Conservation (phyloP, 2,888 invertebrate species). For the Prostheceraeus crozeri region DNA sequence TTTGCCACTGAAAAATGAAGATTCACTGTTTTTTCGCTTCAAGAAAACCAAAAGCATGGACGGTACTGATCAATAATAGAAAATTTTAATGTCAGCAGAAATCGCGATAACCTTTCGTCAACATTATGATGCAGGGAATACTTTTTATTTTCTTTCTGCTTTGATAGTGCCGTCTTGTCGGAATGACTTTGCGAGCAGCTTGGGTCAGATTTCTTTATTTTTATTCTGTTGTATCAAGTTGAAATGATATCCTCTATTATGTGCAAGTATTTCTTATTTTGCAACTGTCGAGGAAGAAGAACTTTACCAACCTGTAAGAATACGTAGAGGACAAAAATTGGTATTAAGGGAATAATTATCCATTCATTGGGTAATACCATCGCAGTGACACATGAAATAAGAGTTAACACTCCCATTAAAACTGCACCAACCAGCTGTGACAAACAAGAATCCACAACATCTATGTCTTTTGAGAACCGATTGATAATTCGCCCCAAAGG, state of each 20-base stretch:
- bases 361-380: constrained; percentile 47
- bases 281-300: no score
- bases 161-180: background rate
- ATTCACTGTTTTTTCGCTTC: no score
- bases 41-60: no score
- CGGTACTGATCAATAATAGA: no score
- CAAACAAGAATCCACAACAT: constrained; percentile 47
- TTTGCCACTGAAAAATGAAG: no score
- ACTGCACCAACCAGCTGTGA: background rate
- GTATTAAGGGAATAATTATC: constrained; percentile 45
- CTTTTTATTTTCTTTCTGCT: no score
- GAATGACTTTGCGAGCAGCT: background rate
- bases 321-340: constrained; percentile 41
- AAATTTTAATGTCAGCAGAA: no score
- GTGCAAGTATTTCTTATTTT: background rate
- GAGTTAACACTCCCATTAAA: constrained; percentile 42
- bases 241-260: no score
- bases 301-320: constrained; percentile 8
- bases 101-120: no score
- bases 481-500: constrained; percentile 58
- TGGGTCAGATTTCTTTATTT: no score
- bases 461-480: constrained; percentile 48
- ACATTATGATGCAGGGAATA: no score
- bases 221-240: no score
- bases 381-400: constrained; percentile 47